Evolutionary conservation across 2,797 vertebrate genomes (phyloP).

Genomic region (Pangasius sanitwongsei): DNA sequence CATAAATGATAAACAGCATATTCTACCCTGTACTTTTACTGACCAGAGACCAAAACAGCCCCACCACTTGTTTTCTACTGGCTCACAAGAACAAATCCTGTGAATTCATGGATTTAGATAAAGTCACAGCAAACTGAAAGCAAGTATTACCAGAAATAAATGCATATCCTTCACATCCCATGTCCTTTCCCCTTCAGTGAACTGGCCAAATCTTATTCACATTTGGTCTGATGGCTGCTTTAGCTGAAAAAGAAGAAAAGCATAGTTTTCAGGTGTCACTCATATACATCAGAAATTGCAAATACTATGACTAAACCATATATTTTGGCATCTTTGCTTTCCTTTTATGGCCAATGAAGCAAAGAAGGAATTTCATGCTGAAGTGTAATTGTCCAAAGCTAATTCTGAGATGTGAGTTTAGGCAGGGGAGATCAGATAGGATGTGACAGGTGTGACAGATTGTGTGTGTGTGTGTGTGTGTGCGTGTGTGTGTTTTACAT

Average conservation of each 20-base stretch:
- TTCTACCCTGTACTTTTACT: background rate
- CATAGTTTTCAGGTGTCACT: background rate
- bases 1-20: background rate
- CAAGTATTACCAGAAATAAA: background rate
- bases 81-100: background rate
- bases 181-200: conserved; percentile 7
- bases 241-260: background rate
- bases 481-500: background rate
- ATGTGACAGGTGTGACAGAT: conserved; percentile 18
- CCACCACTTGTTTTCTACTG: background rate
- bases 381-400: conserved; percentile 33
- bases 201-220: background rate
- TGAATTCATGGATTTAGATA: background rate
- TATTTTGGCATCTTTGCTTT: conserved; percentile 3
- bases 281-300: background rate
- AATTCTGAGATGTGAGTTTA: conserved; percentile 25
- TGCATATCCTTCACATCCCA: too few relatives aligned
- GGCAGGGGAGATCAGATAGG: conserved; percentile 20
- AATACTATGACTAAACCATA: background rate
- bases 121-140: background rate
- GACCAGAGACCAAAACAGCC: background rate
- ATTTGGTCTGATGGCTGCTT: background rate
- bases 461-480: background rate
- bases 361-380: conserved; percentile 23
- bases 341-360: conserved; percentile 30